Conservation (phyloP, 2,888 invertebrate genomes). For the Polyommatus icarus region DNA sequence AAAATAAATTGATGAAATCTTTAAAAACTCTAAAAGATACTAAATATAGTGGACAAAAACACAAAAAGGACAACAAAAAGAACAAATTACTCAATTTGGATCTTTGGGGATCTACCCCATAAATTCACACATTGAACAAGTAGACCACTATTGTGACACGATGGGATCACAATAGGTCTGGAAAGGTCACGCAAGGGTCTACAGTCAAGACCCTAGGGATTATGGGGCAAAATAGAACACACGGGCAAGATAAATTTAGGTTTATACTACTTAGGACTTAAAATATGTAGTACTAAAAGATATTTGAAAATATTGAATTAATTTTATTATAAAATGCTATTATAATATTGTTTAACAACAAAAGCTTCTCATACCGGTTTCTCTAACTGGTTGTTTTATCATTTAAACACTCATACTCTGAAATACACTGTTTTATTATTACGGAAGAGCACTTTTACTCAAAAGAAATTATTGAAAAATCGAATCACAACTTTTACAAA, state of each 20-base stretch:
- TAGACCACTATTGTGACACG: neutral
- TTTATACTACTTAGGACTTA: too few relatives aligned
- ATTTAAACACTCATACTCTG: too few relatives aligned
- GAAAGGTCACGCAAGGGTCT: conserved; percentile 10
- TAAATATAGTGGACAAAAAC: neutral
- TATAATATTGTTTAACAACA: too few relatives aligned
- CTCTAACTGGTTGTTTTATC: too few relatives aligned
- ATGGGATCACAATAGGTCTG: neutral
- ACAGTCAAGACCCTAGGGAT: neutral
- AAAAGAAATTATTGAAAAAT: too few relatives aligned
- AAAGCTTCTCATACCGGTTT: too few relatives aligned
- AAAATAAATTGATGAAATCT: too few relatives aligned
- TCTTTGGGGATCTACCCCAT: neutral
- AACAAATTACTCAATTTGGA: neutral
- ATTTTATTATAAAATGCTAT: too few relatives aligned
- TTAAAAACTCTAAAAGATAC: too few relatives aligned
- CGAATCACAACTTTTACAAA: too few relatives aligned
- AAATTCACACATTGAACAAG: neutral
- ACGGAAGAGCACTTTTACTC: too few relatives aligned
- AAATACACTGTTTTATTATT: too few relatives aligned
- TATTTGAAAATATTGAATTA: neutral
- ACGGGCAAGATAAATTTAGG: neutral
- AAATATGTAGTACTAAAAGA: neutral
- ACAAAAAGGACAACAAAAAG: neutral
- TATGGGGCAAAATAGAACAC: neutral